Evolutionary conservation across 2,797 vertebrate genomes (phyloP).

Genomic region (Schizopygopsis pylzovi): DNA sequence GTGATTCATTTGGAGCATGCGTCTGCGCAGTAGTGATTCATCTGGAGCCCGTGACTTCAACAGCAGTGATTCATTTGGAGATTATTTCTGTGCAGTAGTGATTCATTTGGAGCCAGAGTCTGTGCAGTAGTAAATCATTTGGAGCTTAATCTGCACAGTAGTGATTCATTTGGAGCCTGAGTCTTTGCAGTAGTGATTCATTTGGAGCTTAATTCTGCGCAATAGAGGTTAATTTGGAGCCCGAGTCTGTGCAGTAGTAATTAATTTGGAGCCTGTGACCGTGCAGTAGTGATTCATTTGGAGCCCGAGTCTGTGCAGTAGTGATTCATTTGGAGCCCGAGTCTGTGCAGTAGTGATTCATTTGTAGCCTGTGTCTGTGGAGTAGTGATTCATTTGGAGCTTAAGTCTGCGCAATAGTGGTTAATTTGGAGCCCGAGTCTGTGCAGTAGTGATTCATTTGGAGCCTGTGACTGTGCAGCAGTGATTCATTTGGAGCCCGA

Average conservation of each 20-base stretch:
- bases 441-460: too few relatives aligned
- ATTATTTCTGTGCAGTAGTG: too few relatives aligned
- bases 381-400: background rate
- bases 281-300: too few relatives aligned
- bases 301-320: too few relatives aligned
- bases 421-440: too few relatives aligned
- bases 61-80: too few relatives aligned
- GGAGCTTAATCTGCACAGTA: background rate
- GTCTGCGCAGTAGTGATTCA: background rate
- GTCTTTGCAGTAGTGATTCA: too few relatives aligned
- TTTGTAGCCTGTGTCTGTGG: background rate
- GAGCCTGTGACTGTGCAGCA: rapidly evolving
- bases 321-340: background rate
- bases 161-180: too few relatives aligned
- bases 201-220: background rate
- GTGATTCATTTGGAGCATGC: background rate
- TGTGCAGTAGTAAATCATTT: background rate
- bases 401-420: background rate
- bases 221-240: background rate
- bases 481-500: background rate
- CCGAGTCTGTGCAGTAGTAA: background rate
- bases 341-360: background rate
- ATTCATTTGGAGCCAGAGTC: too few relatives aligned
- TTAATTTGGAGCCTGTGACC: background rate
- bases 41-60: too few relatives aligned